A percentile compares a stretch with the other conserved stretches of the same genome.
These are phyloP conservation scores for Ganaspis sp. DNA, from an alignment of 1,140 invertebrate species.

Conservation along the genomic window DNA sequence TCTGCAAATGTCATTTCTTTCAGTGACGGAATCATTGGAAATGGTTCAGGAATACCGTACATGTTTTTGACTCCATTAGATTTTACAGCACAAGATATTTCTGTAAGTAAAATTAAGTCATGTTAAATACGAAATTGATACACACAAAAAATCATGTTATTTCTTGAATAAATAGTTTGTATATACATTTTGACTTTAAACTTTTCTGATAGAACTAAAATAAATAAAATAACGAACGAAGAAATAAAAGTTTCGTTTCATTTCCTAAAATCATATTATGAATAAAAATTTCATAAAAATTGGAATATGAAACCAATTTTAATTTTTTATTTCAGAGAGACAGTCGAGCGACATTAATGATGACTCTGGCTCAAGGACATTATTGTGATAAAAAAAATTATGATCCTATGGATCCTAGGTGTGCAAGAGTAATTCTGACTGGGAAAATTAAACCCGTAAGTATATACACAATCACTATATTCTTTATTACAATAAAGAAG, in stretches of 20 bases:
- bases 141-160: too few species aligned
- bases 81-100: constrained; percentile 83
- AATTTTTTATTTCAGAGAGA: constrained; percentile 76
- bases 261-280: too few species aligned
- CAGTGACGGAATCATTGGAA: constrained; percentile 81
- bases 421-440: constrained; percentile 84
- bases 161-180: too few species aligned
- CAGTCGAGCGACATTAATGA: constrained; percentile 81
- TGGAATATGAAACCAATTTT: constrained; percentile 2
- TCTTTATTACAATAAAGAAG: too few species aligned
- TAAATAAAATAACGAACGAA: too few species aligned
- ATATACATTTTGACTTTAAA: too few species aligned
- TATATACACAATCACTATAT: constrained; percentile 26
- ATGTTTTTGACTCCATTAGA: constrained; percentile 87
- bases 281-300: not conserved
- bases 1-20: constrained; percentile 86
- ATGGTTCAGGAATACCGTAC: constrained; percentile 86
- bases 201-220: too few species aligned
- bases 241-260: too few species aligned
- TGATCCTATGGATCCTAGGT: constrained; percentile 89
- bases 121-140: too few species aligned
- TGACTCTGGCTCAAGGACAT: constrained; percentile 82
- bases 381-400: constrained; percentile 80
- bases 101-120: constrained; percentile 73
- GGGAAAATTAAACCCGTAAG: constrained; percentile 83